Base-by-base conservation (phyloP, 2,113 vertebrate species). In the Microtus richardsoni region DNA sequence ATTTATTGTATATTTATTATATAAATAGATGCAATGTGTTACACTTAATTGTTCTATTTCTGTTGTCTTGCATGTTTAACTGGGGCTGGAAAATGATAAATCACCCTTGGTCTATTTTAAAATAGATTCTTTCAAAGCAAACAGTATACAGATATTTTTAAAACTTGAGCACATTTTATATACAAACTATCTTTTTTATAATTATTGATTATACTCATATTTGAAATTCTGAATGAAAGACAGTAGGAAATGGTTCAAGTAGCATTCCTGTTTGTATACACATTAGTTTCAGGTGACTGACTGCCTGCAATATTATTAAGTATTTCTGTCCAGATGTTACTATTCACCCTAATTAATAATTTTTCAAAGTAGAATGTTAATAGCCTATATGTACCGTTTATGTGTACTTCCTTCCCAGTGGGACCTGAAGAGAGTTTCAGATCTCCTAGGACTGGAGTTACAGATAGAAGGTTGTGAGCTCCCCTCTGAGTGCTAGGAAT, bases 151-250 rank as follows among this genome's bases (percentile, higher is more conserved):
- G 60, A 87, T 75, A 41, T 47, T 83, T 52, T 39, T 28, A 64
- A 88, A 95, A 66, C 33, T 77, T 62, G 60, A 77, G 39, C 36
- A 36, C 3, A 64, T 66, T 94, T 96, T 96, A 39, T 71, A 95
- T 89, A 19, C 22, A 71, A 66, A 21, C 12, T 88, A 7, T 64
- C 9, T 83, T 60, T 60, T 83, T 60, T 0, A 26, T 49, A 80
- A 78, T 33, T 82, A 28, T 89, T 66, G 26, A 64, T 85, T 83
- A 13, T 91, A 60, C 91, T 94, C 6, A 22, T 75, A 14, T 82
- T 85, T 93, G 60, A 68, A 90, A 86, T 91, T 93, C 47, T 4
- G 22, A 92, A 16, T 33, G 33, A 66, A 44, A 66, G 58, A 26
- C 85, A 39, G 64, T 30, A 75, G 62, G 49, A 62, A 3, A 91